phyloP scores from a whole-genome alignment of 2,797 vertebrate species.

The Saxicola maurus region DNA sequence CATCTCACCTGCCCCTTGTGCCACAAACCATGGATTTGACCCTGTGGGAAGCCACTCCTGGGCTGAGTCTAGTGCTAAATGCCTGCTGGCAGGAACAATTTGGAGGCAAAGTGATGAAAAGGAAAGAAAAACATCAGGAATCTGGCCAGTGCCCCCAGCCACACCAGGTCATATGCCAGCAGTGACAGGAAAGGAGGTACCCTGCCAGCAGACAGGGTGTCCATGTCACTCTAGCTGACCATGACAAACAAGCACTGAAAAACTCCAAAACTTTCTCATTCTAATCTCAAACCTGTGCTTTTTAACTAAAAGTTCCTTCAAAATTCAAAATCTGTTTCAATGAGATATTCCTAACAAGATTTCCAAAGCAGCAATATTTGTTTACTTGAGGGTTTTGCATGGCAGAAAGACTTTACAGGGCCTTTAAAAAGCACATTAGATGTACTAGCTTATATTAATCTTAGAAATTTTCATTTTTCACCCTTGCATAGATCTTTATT shows the following conservation, averaged over 20 bases:
- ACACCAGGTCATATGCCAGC: neutral
- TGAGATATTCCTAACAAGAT: neutral
- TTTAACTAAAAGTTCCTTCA: neutral
- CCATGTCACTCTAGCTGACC: neutral
- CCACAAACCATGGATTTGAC: neutral
- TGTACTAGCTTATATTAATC: neutral
- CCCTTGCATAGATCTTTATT: neutral
- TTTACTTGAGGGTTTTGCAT: neutral
- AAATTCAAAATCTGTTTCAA: neutral
- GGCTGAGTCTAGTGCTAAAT: neutral
- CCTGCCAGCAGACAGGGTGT: neutral
- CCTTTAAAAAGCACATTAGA: neutral
- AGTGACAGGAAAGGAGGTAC: neutral
- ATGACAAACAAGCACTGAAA: neutral
- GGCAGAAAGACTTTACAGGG: neutral
- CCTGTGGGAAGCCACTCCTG: accelerated
- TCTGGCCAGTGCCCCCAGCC: neutral
- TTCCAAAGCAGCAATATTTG: neutral
- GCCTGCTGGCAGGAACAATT: neutral
- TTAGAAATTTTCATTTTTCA: neutral
- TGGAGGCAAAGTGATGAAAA: neutral
- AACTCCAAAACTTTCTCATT: neutral
- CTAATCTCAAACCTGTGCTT: neutral
- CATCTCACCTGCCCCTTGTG: neutral
- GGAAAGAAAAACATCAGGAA: neutral